Evolutionary conservation across 1,140 invertebrate genomes (phyloP), one percentile per base, ranked within the genome.

Genomic region (Dendrolimus punctatus): DNA sequence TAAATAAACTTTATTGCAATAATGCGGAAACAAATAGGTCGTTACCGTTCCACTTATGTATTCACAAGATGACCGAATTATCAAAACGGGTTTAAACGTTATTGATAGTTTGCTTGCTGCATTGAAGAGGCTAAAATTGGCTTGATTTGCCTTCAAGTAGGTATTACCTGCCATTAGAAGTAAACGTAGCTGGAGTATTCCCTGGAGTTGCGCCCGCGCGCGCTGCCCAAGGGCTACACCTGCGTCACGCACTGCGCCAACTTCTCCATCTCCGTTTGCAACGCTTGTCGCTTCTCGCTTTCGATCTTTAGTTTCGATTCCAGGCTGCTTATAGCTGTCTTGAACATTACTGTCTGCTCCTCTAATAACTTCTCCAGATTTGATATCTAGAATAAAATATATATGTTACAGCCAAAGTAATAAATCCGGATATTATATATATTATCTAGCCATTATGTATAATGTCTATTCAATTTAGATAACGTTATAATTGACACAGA

Each of bases 231-330:
- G 40, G 57, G 66, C 73, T 88, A 91, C 70, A 90, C 89, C 69
- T 90, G 88, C 56, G 89, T 90, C 66, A 90, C 89, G 71, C 90
- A 91, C 57, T 89, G 87, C 50, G 88, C 87, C 53, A 91, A 81
- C 73, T 91, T 91, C 52, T 90, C 90, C 45, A 91, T 64, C 67
- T 92, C 89, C 39, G 80, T 76, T 56, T 91, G 89, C 43, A 92
- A 58, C 10, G 89, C 71, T 64, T 87, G 87, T 8, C 91, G 82
- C 61, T 88, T 88, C 55, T 91, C 90, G 5, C 83, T 85, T 70
- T 92, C 91, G 38, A 86, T 67, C 5, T 85, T 80, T 45, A 92
- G 66, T 58, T 85, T 84, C 6, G 72, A 79, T 39, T 81, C 79
- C 55, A 92, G 71, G 39, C 91, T 89, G 41, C 91, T 90, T 41